These are phyloP conservation scores for Coryphaenoides rupestris DNA, from an alignment of 2,113 vertebrate genomes.

Conservation along the genomic window DNA sequence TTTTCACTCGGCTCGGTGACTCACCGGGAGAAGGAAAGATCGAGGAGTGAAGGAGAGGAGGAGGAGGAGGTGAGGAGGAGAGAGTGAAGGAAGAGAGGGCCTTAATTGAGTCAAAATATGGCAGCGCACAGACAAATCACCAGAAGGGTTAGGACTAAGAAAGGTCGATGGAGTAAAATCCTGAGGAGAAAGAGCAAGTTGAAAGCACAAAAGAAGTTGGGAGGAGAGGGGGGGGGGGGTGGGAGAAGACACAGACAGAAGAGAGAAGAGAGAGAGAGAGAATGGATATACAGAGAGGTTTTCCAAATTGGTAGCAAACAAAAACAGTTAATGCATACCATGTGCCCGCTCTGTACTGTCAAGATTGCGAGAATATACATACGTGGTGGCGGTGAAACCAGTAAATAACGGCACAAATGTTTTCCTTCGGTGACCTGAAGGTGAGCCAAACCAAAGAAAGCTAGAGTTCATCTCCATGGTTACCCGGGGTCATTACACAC, in stretches of 20 bases:
- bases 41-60: no score
- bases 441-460: not conserved
- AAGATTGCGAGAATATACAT: no score
- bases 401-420: no score
- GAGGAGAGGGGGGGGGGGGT: slow-evolving; percentile 24
- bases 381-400: no score
- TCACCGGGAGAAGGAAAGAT: not conserved
- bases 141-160: slow-evolving; percentile 29
- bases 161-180: slow-evolving; percentile 40
- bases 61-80: not conserved
- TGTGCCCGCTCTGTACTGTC: not conserved
- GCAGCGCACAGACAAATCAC: slow-evolving; percentile 34
- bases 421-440: no score
- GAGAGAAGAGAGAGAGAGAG: slow-evolving; percentile 22
- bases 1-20: slow-evolving; percentile 1
- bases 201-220: not conserved
- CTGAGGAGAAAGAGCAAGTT: not conserved
- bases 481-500: slow-evolving; percentile 5
- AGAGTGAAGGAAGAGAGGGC: not conserved
- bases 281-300: slow-evolving; percentile 31
- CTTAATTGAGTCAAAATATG: slow-evolving; percentile 24
- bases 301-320: slow-evolving; percentile 16
- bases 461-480: not conserved
- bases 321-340: not conserved
- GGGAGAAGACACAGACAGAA: not conserved